phyloP scores from a whole-genome alignment of 2,113 vertebrate species.

The Pterocles burchelli region DNA sequence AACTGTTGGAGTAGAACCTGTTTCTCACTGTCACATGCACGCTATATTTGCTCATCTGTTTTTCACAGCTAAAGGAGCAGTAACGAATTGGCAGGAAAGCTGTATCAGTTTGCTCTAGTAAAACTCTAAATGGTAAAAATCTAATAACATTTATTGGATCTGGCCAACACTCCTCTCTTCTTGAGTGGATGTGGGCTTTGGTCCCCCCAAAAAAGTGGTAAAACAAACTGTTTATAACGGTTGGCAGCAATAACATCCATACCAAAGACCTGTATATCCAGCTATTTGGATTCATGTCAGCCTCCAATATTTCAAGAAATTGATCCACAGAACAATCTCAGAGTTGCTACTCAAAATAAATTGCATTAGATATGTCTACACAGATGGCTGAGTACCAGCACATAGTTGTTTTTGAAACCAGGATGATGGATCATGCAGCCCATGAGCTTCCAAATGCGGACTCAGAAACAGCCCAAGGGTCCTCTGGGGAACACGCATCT shows the following conservation, averaged over 20 bases:
- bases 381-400: neutral
- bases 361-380: neutral
- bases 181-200: neutral
- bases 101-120: neutral
- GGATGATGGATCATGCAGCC: neutral
- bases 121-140: slow-evolving; percentile 22
- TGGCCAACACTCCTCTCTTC: neutral
- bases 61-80: neutral
- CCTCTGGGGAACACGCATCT: neutral
- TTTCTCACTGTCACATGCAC: neutral
- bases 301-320: slow-evolving; percentile 25
- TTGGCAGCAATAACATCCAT: neutral
- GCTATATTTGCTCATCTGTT: neutral
- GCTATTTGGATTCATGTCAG: slow-evolving; percentile 29
- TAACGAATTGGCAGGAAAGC: neutral
- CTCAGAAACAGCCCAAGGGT: neutral
- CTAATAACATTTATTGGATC: neutral
- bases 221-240: neutral
- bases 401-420: neutral
- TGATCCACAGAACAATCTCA: neutral
- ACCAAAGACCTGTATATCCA: neutral
- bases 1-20: neutral
- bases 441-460: neutral
- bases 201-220: neutral
- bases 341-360: slow-evolving; percentile 16